Evolutionary conservation across 2,113 vertebrate species (phyloP), one percentile per base, ranked within the genome.

Genomic region (Amphiprion percula): DNA sequence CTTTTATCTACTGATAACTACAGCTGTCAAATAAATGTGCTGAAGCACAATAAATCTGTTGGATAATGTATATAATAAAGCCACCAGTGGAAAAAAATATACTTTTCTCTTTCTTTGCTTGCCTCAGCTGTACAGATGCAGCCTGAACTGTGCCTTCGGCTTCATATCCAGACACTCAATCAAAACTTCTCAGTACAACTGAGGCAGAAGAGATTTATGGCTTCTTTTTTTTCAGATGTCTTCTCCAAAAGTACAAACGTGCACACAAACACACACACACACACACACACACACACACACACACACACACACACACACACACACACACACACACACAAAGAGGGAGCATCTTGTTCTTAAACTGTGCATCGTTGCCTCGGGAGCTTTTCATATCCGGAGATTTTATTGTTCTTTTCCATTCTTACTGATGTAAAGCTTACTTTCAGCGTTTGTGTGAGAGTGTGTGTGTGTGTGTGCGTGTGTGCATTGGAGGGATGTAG

Each of bases 311-410:
- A 44, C 65, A 68, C 63, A 55, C 55, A 55, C 59, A 78, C 86
- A 80, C 66, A 82, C 74, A 69, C 82, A 77, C 80, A 77, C 71
- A 78, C 39, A 65, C 67, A 64, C 28, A 80, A 39, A 33, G 73
- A 61, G 47, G 53, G 68, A 75, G 61, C 50, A 85, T 87, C 62
- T 74, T 83, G 21, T 47, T 69, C 74, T 89, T 84, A 72, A 79
- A 63, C 53, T 77, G 47, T 65, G 76, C 77, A 86, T 89, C 50
- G 9, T 49, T 56, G 79, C 87, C 89, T 86, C 78, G 0, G 74
- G 88, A 91, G 81, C 61, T 90, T 91, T 91, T 94, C 90, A 94
- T 94, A 93, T 94, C 93, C 91, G 87, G 93, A 84, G 90, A 90
- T 89, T 91, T 93, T 92, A 93, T 90, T 92, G 88, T 90, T 90